Evolutionary conservation across 2,797 vertebrate genomes (phyloP), one percentile per base, ranked within the genome.

Genomic region (Squalus acanthias): DNA sequence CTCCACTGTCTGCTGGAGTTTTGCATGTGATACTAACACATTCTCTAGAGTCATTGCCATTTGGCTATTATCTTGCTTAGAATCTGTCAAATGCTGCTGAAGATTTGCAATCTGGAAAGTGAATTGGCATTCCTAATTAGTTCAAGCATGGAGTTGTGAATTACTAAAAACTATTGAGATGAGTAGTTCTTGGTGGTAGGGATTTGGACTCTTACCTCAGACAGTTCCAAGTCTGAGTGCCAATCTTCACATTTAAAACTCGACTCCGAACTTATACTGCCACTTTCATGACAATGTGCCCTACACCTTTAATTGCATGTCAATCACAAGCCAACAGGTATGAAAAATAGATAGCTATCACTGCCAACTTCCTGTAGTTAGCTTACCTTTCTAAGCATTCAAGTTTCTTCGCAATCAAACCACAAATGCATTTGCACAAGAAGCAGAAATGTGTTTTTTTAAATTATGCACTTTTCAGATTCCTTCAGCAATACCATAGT

Each of bases 1-100:
- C 96, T 98, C 97, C 96, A 98, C 97, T 96, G 97, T 97, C 39
- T 97, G 96, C 76, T 98, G 98, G 96, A 97, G 97, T 96, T 97
- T 97, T 82, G 97, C 96, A 50, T 97, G 97, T 96, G 98, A 98
- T 65, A 97, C 97, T 96, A 98, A 96, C 94, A 97, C 96, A 0
- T 97, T 97, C 96, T 98, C 97, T 97, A 98, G 96, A 96, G 97
- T 97, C 76, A 97, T 89, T 65, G 97, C 97, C 2, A 97, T 97
- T 95, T 97, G 97, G 65, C 96, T 97, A 76, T 97, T 97, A 39
- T 97, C 97, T 89, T 97, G 96, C 96, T 97, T 97, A 29, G 97
- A 97, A 29, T 97, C 96, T 0, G 97, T 97, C 96, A 98, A 92
- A 96, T 97, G 97, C 74, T 72, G 96, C 96, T 97, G 97, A 85